Base-by-base conservation (phyloP, 2,888 invertebrate species). In the Chaetogeoica ovagalla region DNA sequence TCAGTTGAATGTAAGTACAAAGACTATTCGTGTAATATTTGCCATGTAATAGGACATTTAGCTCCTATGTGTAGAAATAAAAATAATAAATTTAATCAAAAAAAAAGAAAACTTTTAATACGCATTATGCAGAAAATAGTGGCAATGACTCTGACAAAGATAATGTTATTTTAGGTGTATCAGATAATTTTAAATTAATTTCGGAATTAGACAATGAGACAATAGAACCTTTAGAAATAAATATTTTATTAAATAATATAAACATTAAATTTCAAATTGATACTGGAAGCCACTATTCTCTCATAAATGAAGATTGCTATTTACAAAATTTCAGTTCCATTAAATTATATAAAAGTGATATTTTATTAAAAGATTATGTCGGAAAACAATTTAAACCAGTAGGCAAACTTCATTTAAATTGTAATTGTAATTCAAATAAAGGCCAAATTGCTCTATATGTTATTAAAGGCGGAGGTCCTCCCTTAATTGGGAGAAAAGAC, bases 221-320 rank as follows among this genome's bases (percentile, higher is more conserved):
- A 65, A 4, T 48, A 21, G 8, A 66, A 48, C 48, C 23, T 23
- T 48, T 66, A 48, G 66, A 66, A 66, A 5, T 66, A 48, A 23
- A 66, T 48, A 0, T 66, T 23, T 15, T 11, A 57, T 13, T 70
- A 70, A 37, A 70, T 55, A 13, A 70, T 13, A 37, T 55, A 55
- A 70, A 70, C 13, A 37, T 70, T 55, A 70, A 70, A 70, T 70
- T 70, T 57, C 70, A 70, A 70, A 70, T 70, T 37, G 70, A 70
- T 70, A 70, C 55, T 37, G 70, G 55, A 2, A 70, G 70, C n/a
- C n/a, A 55, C 4, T 37, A 70, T 70, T 70, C 70, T 37, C n/a
- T 70, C 37, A 11, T 70, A 70, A 70, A 37, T 30, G 70, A 70
- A 70, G n/a, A 8, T 70, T 55, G 30, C 55, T 70, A 70, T n/a